Evolutionary conservation across 2,797 vertebrate species (phyloP).

Genomic region (Syngnathus rostellatus): DNA sequence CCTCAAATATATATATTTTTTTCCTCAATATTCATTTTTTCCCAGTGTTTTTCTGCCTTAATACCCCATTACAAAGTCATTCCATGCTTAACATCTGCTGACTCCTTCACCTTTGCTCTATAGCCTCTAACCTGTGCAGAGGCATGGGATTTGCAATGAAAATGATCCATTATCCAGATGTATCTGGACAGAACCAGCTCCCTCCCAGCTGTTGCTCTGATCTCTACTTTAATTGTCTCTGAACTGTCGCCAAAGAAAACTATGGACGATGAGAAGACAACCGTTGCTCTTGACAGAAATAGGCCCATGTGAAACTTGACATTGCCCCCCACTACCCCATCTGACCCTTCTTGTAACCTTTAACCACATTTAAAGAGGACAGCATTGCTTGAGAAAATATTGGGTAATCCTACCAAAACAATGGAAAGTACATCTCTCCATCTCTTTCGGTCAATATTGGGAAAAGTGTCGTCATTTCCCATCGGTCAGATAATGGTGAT

Average conservation of each 20-base stretch:
- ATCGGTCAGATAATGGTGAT: neutral
- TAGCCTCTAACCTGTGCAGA: constrained; percentile 46
- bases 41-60: constrained; percentile 51
- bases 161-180: constrained; percentile 66
- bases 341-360: constrained; percentile 5
- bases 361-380: constrained; percentile 8
- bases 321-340: neutral
- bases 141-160: constrained; percentile 48
- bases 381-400: neutral
- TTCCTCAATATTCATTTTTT: constrained; percentile 28
- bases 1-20: neutral
- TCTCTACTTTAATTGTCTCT: constrained; percentile 39
- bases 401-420: constrained; percentile 18
- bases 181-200: constrained; percentile 47
- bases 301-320: constrained; percentile 20
- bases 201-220: constrained; percentile 50
- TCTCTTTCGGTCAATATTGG: neutral
- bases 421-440: constrained; percentile 9
- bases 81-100: constrained; percentile 63
- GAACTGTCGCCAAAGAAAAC: constrained; percentile 36
- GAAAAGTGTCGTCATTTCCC: too few relatives aligned
- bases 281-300: constrained; percentile 40
- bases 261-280: constrained; percentile 30
- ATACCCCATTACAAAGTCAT: constrained; percentile 63
- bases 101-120: constrained; percentile 35